Base-by-base conservation (phyloP, 2,888 invertebrate genomes). In the Dorcus hopei region DNA sequence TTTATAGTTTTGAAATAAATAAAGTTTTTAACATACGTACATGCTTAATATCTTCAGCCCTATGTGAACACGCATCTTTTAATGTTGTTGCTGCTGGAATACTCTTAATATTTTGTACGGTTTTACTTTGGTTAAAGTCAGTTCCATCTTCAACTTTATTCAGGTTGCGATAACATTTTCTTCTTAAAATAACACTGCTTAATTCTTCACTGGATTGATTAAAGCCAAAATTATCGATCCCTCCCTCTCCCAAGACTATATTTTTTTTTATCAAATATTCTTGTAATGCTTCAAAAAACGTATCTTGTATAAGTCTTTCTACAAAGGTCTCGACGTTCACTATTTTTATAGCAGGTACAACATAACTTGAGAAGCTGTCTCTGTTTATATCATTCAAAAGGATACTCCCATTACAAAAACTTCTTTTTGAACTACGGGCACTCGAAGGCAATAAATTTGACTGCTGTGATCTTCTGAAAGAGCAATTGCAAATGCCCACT, bases 401-500 rank as follows among this genome's bases (percentile, higher is more conserved):
- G 40, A 52, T 9, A 49, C 45, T 47, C 4, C 45, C 50, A 45
- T 56, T 49, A 26, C 8, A 47, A 49, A 40, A 40, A 11, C 43
- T 42, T 5, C 11, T 3, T 41, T 49, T 57, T 39, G 45, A 52
- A 23, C 51, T 50, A 38, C 54, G 43, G 2, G n/a, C 16, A 49
- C 52, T 61, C 9, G 54, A 41, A 5, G 50, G 47, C 51, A 57
- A 50, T 9, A 56, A 65, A 52, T 67, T 58, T 6, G 77, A 74
- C 56, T 76, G 66, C 58, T 76, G 67, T 3, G 78, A 78, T 66
- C 74, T 73, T 54, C 78, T 68, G 62, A 79, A 79, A 11, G 79
- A 79, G 66, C 79, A 78, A 63, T 73, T 76, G 67, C 79, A 78
- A 64, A 68, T 70, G 38, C 74, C 75, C 42, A 73, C 69, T 68